Conservation (phyloP, 2,797 vertebrate species). For the Mormyrops boulengeri region DNA sequence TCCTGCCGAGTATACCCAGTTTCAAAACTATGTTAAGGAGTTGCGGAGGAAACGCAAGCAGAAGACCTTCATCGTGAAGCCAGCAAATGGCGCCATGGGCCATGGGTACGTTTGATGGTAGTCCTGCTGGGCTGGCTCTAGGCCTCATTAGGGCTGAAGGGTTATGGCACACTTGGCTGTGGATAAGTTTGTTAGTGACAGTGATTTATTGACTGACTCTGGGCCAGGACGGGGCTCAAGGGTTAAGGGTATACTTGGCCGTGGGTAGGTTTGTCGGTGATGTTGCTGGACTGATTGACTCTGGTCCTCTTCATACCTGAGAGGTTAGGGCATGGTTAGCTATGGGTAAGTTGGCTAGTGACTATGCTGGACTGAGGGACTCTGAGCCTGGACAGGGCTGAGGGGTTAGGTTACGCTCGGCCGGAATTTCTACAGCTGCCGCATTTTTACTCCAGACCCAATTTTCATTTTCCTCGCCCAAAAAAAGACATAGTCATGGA, state of each 20-base stretch:
- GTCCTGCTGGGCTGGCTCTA: neutral
- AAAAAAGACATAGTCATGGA: conserved; percentile 42
- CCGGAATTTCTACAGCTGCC: neutral
- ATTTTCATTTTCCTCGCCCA: conserved; percentile 48
- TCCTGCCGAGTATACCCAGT: conserved; percentile 92
- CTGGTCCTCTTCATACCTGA: neutral
- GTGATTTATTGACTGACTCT: neutral
- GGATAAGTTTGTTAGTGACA: neutral
- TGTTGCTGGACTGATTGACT: neutral
- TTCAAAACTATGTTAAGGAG: conserved; percentile 96
- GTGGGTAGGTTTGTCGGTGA: neutral
- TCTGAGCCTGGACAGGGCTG: neutral
- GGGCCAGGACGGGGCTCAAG: neutral
- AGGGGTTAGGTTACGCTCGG: neutral
- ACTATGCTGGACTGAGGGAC: neutral
- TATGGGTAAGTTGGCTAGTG: neutral
- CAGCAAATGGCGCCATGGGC: conserved; percentile 97
- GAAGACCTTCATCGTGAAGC: conserved; percentile 97
- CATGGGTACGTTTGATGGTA: conserved; percentile 78
- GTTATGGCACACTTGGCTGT: neutral
- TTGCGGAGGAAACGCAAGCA: conserved; percentile 88
- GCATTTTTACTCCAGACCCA: conserved; percentile 33
- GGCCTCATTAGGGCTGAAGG: neutral
- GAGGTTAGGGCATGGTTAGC: neutral
- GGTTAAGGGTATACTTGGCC: neutral